Evolutionary conservation across 2,888 invertebrate species (phyloP), one percentile per base, ranked within the genome.

Genomic region (Lepas anatifera): DNA sequence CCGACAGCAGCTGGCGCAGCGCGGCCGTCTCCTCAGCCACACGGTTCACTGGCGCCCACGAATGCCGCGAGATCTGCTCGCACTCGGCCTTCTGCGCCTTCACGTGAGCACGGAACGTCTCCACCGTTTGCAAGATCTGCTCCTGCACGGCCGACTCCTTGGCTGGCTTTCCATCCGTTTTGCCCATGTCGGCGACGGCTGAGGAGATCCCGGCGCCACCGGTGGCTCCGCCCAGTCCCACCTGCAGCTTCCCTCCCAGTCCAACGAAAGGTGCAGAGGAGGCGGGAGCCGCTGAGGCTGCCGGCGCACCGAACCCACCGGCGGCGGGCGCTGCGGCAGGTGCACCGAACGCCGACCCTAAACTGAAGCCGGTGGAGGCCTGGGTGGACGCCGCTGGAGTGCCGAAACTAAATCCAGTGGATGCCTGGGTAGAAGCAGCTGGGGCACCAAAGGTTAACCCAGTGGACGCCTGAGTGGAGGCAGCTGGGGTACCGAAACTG

Each of bases 41-140:
- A 78, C 85, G 85, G 71, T 82, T 81, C 74, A 87, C 81, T 16
- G 87, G 85, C 75, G 86, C 84, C 1, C 84, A 82, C 0, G 87
- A 86, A 75, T 86, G 86, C 70, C 90, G 82, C 76, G 91, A 88
- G 66, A 94, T 88, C 76, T 92, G 92, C 0, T 92, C 91, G 72
- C 89, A 87, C 46, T 89, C 82, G 0, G 85, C 83, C 79, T 94
- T 94, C 78, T 94, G 92, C 71, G 89, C 88, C 81, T 93, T 93
- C 0, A 94, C 89, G 79, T 89, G 88, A 71, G 86, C 86, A 74
- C 85, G 85, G 77, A 94, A 89, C 3, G 85, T 82, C 71, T 92
- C 90, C 37, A 94, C 89, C 0, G 88, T 87, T 74, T 87, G 86
- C 35, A 85, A 82, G 68, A 94, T 86, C 80, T 90, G 89, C 76